Base-by-base conservation (phyloP, 1,140 invertebrate genomes). In the Cydia fagiglandana region DNA sequence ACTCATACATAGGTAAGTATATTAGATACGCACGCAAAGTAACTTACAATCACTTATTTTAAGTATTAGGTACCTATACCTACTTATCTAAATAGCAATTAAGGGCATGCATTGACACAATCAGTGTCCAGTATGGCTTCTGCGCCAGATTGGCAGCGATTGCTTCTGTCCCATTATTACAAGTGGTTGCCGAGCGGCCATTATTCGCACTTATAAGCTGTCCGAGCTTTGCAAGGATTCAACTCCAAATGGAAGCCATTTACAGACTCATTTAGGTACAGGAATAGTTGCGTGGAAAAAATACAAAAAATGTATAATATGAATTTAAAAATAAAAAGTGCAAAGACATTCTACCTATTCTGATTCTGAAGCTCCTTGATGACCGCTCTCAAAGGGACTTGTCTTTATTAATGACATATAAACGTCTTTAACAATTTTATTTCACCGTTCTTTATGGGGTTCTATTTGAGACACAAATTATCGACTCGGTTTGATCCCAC, bases 401-500 rank as follows among this genome's bases (percentile, higher is more conserved):
- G 79, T 83, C 75, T 73, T 81, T 82, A 79, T 79, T 82, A 80
- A 81, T 83, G 79, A 83, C 75, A 85, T 79, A 81, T 83, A 73
- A 87, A 87, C 80, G 84, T 85, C 80, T 86, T 84, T 77, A 86
- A 84, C 83, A 81, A 88, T 91, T 88, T 89, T 86, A 86, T 84
- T 88, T 85, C 81, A 84, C 76, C 82, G 81, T 89, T 79, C 80
- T 83, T 79, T 90, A 75, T 87, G 87, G 89, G 87, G 85, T 90
- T 86, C 81, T 82, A 84, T 89, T 86, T 83, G 84, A 82, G 81
- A 87, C 87, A 90, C 88, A 90, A 89, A 91, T 92, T 92, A 92
- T 91, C 91, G 88, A 86, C 81, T 86, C 75, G 84, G 87, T 89
- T 92, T 92, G 91, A 91, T 92, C 91, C 89, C 90, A 91, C 91